Conservation (phyloP, 2,888 invertebrate species). For the Trachelus iudaicus region DNA sequence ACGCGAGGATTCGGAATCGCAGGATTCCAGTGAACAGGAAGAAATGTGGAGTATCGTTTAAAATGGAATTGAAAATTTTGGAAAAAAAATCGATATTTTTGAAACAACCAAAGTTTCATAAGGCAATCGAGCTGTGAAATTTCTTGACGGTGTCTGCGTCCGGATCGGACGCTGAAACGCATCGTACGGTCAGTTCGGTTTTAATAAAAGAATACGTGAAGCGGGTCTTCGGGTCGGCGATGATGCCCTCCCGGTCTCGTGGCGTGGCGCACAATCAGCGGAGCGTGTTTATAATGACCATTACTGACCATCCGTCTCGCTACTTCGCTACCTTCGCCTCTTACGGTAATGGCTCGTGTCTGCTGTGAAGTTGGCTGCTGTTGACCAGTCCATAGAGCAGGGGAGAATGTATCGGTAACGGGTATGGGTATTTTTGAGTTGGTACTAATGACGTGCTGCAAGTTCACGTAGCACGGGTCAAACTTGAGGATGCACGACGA, state of each 20-base stretch:
- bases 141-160: too few species aligned
- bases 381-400: neutral
- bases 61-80: too few species aligned
- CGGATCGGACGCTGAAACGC: too few species aligned
- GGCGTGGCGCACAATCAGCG: constrained; percentile 61
- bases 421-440: neutral
- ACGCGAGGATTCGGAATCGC: constrained; percentile 28
- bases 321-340: constrained; percentile 53
- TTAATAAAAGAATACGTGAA: constrained; percentile 55
- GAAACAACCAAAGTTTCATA: too few species aligned
- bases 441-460: too few species aligned
- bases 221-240: constrained; percentile 65
- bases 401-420: neutral
- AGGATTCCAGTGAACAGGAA: constrained; percentile 35
- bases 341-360: constrained; percentile 61
- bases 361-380: constrained; percentile 40
- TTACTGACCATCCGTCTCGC: constrained; percentile 60
- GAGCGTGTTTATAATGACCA: constrained; percentile 65
- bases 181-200: constrained; percentile 21
- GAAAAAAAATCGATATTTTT: too few species aligned
- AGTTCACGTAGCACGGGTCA: too few species aligned
- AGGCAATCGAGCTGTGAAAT: too few species aligned
- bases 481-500: too few species aligned
- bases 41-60: constrained; percentile 1
- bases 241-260: constrained; percentile 62